Evolutionary conservation across 2,113 vertebrate genomes (phyloP).

Genomic region (Anthoscopus minutus): DNA sequence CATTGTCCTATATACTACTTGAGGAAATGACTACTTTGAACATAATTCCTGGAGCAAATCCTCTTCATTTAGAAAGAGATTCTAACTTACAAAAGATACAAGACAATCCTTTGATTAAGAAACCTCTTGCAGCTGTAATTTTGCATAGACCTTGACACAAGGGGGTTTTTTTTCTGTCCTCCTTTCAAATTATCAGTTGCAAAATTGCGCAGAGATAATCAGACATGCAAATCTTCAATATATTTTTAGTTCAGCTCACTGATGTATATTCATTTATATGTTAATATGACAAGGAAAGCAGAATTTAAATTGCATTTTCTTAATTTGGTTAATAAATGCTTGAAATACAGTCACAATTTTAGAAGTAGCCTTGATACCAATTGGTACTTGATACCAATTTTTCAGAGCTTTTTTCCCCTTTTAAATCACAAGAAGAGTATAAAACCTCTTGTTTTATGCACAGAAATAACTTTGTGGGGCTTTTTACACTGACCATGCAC

Average conservation of each 20-base stretch:
- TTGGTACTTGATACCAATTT: background rate
- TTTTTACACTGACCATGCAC: background rate
- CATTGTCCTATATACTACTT: background rate
- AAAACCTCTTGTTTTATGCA: background rate
- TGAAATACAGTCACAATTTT: background rate
- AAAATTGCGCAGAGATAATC: slow-evolving; percentile 15
- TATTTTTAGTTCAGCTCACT: slow-evolving; percentile 18
- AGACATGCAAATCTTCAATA: slow-evolving; percentile 25
- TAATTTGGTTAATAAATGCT: slow-evolving; percentile 39
- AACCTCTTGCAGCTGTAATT: background rate
- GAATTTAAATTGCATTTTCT: slow-evolving; percentile 23
- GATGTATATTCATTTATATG: slow-evolving; percentile 45
- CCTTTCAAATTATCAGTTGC: background rate
- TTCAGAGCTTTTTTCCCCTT: background rate
- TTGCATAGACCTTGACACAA: background rate
- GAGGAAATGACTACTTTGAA: background rate
- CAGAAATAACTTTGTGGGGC: background rate
- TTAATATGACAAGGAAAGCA: background rate
- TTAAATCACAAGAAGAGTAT: background rate
- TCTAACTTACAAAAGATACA: background rate
- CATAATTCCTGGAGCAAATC: background rate
- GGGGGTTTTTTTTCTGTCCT: background rate
- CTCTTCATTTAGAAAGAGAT: background rate
- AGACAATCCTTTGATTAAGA: background rate
- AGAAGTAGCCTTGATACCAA: background rate